phyloP scores from a whole-genome alignment of 37 sponge, comb jelly and placozoan species.

The Axinella damicornis region DNA sequence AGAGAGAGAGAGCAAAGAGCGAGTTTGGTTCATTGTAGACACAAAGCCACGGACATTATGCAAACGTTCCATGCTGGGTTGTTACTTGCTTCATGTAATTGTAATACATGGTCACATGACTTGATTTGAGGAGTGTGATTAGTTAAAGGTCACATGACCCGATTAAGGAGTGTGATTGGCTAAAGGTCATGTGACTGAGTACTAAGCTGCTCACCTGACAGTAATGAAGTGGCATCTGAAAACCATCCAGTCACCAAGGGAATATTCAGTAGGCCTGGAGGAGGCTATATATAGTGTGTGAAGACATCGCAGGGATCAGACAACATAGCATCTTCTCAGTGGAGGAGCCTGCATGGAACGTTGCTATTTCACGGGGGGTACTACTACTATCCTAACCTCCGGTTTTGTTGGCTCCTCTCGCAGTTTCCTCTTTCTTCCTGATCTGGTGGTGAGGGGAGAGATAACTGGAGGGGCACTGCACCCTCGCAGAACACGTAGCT shows the following conservation, averaged over 20 bases:
- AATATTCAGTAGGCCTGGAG: conserved; percentile 30
- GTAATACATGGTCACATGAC: no score
- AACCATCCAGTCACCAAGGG: conserved; percentile 61
- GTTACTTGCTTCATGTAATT: no score
- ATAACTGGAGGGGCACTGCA: conserved; percentile 17
- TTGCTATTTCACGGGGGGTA: no score
- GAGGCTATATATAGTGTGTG: not conserved
- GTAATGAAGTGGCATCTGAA: conserved; percentile 40
- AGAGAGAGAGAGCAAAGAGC: not conserved
- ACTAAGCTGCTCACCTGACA: conserved; percentile 37
- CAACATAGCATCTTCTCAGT: no score
- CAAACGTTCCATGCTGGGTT: no score
- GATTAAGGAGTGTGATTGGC: not conserved
- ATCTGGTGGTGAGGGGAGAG: conserved; percentile 61
- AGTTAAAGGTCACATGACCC: not conserved
- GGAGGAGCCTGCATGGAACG: no score
- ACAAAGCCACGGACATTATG: no score
- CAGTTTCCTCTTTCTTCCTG: conserved; percentile 48
- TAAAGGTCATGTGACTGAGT: not conserved
- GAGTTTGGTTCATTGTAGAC: no score
- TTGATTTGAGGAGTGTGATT: no score
- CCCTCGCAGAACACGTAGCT: conserved; percentile 28
- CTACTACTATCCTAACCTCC: not conserved
- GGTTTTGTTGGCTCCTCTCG: not conserved
- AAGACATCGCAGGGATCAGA: not conserved